Percentiles rank a stretch among this genome's conserved stretches.
Conservation (phyloP, 2,888 invertebrate genomes). For the Cistogaster globosa region DNA sequence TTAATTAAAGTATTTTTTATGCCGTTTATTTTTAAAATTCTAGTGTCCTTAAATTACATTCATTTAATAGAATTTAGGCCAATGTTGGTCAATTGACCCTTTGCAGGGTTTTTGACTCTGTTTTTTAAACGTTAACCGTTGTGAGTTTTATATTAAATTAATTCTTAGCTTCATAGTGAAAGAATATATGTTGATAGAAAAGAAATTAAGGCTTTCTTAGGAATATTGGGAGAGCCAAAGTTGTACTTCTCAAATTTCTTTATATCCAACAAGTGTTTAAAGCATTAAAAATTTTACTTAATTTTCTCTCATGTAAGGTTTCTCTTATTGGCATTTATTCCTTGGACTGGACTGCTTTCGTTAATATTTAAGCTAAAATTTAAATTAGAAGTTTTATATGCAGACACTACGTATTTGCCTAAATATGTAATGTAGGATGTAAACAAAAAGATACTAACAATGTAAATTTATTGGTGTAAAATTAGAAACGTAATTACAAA, state of each 20-base stretch:
- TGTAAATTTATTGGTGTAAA: slow-evolving; percentile 67
- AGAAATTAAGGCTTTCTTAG: too few species aligned
- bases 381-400: not conserved
- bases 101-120: slow-evolving; percentile 49
- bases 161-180: too few species aligned
- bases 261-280: too few species aligned
- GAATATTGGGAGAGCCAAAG: too few species aligned
- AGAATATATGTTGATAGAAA: too few species aligned
- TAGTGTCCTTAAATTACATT: slow-evolving; percentile 46
- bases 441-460: slow-evolving; percentile 32
- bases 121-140: not conserved
- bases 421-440: not conserved
- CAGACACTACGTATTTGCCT: not conserved
- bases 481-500: slow-evolving; percentile 67
- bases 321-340: not conserved
- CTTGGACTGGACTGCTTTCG: not conserved
- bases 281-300: too few species aligned
- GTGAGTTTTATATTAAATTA: not conserved
- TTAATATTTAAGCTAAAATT: not conserved
- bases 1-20: slow-evolving; percentile 65
- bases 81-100: slow-evolving; percentile 56
- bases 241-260: too few species aligned
- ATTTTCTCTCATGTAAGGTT: not conserved
- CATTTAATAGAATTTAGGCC: slow-evolving; percentile 51
- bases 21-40: slow-evolving; percentile 27